Evolutionary conservation across 2,797 vertebrate genomes (phyloP).

Genomic region (Notolabrus celidotus): DNA sequence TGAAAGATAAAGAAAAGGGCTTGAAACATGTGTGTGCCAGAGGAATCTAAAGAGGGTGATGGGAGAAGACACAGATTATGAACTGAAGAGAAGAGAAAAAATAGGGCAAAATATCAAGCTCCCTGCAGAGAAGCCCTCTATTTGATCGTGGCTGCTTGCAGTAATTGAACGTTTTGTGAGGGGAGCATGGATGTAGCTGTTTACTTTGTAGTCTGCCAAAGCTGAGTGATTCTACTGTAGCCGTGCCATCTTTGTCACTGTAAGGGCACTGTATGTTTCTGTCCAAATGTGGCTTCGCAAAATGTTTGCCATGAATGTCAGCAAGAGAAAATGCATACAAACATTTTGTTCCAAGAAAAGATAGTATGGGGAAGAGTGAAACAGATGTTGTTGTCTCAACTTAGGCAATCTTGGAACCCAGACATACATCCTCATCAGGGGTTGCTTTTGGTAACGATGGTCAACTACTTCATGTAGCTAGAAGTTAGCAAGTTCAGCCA

Average conservation of each 20-base stretch:
- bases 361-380: background rate
- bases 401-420: no score
- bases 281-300: background rate
- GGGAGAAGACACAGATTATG: background rate
- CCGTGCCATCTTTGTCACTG: conserved; percentile 2
- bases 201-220: conserved; percentile 3
- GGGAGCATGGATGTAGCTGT: background rate
- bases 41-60: conserved; percentile 1
- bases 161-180: conserved; percentile 35
- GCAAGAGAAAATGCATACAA: conserved; percentile 2
- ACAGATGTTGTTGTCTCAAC: no score
- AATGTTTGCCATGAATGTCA: conserved; percentile 3
- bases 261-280: background rate
- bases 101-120: conserved; percentile 20
- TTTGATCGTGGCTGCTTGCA: conserved; percentile 45
- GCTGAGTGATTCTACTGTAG: background rate
- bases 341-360: background rate
- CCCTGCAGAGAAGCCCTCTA: background rate
- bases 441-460: no score
- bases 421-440: no score
- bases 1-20: conserved; percentile 2
- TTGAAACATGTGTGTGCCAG: background rate
- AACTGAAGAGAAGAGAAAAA: conserved; percentile 25
- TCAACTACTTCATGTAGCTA: no score
- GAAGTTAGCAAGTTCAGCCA: no score